Base-by-base conservation (phyloP, 2,113 vertebrate genomes). In the Sturnira hondurensis region DNA sequence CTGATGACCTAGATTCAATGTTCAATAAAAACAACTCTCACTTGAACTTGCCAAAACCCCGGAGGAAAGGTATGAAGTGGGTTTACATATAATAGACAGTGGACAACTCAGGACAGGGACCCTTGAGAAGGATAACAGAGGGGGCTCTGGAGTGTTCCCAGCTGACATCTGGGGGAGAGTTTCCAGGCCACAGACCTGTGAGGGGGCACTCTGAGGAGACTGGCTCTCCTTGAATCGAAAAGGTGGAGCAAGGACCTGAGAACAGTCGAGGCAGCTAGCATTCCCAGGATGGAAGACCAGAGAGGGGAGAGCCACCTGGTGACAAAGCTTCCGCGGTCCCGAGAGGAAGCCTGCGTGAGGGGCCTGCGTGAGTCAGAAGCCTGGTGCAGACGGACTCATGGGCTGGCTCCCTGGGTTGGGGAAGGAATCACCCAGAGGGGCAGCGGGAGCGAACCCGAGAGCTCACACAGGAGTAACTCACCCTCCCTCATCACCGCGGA, bases 311-410 rank as follows among this genome's bases (percentile, higher is more conserved):
- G 22, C 19, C 24, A 4, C 43, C 17, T 7, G 14, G 14, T 17
- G 82, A 36, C 8, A 43, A 33, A 22, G 16, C 12, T 22, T 52
- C 36, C 16, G 22, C 3, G 2, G 31, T 28, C n/a, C 63, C 19
- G 4, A 13, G 22, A 81, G 56, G 14, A n/a, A 24, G 11, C 31
- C 38, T 19, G 0, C 1, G 7, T 5, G 54, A 26, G 56, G 14
- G 31, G 11, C 31, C 38, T 19, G 0, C 1, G 7, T 5, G 54
- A 26, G 6, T 16, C 33, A 28, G 20, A 12, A 12, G 24, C 33
- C 12, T 36, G 38, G 19, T 11, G 26, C 2, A 28, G 11, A 14
- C 15, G 7, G 22, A 0, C 2, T 3, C 14, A 1, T 1, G 8
- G 20, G n/a, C 15, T 22, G 28, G 5, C 33, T 36, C 8, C 31